These are phyloP conservation scores for Hemibagrus wyckioides DNA, from an alignment of 2,113 vertebrate species.

Conservation along the genomic window DNA sequence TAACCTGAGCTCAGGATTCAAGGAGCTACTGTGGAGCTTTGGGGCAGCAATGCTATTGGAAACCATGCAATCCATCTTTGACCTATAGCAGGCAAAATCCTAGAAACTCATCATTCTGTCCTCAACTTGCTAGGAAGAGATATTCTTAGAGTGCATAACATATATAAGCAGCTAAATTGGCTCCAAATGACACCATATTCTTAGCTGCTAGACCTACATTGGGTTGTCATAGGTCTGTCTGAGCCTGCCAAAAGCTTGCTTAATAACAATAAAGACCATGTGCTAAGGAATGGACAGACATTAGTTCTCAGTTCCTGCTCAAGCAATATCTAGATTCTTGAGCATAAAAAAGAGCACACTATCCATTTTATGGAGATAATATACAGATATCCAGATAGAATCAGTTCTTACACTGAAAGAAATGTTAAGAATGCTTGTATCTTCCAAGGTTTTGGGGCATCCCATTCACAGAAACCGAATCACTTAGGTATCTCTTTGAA, in stretches of 20 bases:
- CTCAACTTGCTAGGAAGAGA: background rate
- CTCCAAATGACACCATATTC: background rate
- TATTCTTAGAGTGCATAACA: background rate
- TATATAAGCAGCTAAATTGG: background rate
- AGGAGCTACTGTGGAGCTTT: background rate
- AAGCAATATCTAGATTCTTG: background rate
- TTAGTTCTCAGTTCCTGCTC: background rate
- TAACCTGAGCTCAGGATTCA: background rate
- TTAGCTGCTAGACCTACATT: background rate
- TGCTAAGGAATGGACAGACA: background rate
- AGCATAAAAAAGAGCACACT: background rate
- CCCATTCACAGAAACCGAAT: background rate
- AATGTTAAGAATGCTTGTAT: background rate
- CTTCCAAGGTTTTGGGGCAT: background rate
- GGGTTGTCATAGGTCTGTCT: background rate
- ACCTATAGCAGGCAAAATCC: background rate
- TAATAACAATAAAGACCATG: background rate
- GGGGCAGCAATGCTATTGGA: too few species aligned
- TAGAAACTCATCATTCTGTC: background rate
- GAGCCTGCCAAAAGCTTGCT: background rate
- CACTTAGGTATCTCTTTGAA: background rate
- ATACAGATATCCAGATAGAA: background rate
- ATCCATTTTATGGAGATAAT: background rate
- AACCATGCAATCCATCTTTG: background rate
- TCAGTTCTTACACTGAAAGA: background rate